Evolutionary conservation across 2,888 invertebrate genomes (phyloP), one percentile per base, ranked within the genome.

Genomic region (Mythimna vitellina): DNA sequence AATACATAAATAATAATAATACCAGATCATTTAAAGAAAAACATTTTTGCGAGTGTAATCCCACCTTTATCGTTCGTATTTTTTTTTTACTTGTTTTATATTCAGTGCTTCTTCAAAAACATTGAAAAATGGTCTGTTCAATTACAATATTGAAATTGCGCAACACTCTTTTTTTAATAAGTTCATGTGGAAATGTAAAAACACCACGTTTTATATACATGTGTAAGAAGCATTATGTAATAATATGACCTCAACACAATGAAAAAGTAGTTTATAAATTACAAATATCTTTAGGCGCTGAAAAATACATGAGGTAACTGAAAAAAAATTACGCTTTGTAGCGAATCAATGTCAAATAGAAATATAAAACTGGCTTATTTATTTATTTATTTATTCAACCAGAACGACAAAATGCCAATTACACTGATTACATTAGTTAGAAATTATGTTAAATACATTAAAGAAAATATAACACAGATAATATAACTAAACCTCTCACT

Each of bases 81-180:
- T n/a, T 17, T 3, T 25, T 14, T 46, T 17, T 1, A 0, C 25
- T 1, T 0, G 1, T 7, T 14, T 38, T 0, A 25, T 12, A 20
- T 20, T 1, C 12, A 25, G 8, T 10, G 8, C 5, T n/a, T 51
- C 14, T 6, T n/a, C 4, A 46, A 54, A 53, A 67, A 57, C 22
- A 57, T n/a, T 66, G 42, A 60, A 66, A 56, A 38, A 65, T 29
- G 0, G 60, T 8, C 60, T 12, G 8, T 8, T 12, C 29, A 53
- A 66, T 67, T 38, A 54, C 14, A 80, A 79, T 71, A 61, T 62
- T 65, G 20, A 62, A 35, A 67, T 77, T 77, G 77, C 73, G 73
- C 60, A 81, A 77, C 29, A 58, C 14, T 20, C 0, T 51, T 64
- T 57, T 38, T 17, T 38, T 49, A 73, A 77, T 53, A 32, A 53